These are phyloP conservation scores for Slavum lentiscoides DNA, from an alignment of 2,888 invertebrate genomes.

Conservation along the genomic window DNA sequence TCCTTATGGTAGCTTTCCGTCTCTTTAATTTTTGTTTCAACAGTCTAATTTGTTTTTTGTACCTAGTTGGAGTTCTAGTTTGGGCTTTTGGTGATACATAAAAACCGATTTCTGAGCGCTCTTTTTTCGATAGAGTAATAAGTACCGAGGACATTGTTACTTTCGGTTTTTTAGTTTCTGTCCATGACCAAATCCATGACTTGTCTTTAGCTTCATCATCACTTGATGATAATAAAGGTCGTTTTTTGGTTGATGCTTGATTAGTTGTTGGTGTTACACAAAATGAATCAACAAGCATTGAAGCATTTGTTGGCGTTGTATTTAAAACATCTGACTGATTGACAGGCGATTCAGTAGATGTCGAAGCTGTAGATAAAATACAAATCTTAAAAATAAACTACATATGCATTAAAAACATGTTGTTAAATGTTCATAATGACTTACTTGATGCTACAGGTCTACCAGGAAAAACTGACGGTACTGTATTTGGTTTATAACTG, in stretches of 20 bases:
- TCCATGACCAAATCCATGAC: too few species aligned
- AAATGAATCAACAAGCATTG: not conserved
- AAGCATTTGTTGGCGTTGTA: not conserved
- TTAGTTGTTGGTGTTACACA: not conserved
- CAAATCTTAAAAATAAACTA: not conserved
- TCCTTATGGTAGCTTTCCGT: not conserved
- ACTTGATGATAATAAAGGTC: not conserved
- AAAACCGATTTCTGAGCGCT: not conserved
- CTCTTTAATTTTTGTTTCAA: constrained; percentile 4
- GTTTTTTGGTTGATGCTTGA: not conserved
- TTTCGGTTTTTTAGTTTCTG: not conserved
- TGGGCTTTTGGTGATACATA: not conserved
- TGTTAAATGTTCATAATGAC: not conserved
- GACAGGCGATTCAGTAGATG: not conserved
- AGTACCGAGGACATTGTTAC: not conserved
- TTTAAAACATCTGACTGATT: not conserved
- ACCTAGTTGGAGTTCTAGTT: not conserved
- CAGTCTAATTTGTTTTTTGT: not conserved
- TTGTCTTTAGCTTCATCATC: not conserved
- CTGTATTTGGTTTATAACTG: not conserved
- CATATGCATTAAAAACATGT: not conserved
- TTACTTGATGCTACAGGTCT: constrained; percentile 13
- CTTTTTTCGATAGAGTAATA: not conserved
- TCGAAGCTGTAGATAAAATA: constrained; percentile 7
- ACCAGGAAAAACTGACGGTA: constrained; percentile 11